A percentile compares a stretch with the other conserved stretches of the same genome.
phyloP scores from a whole-genome alignment of 2,888 invertebrate species.

The Diaprepes abbreviatus region DNA sequence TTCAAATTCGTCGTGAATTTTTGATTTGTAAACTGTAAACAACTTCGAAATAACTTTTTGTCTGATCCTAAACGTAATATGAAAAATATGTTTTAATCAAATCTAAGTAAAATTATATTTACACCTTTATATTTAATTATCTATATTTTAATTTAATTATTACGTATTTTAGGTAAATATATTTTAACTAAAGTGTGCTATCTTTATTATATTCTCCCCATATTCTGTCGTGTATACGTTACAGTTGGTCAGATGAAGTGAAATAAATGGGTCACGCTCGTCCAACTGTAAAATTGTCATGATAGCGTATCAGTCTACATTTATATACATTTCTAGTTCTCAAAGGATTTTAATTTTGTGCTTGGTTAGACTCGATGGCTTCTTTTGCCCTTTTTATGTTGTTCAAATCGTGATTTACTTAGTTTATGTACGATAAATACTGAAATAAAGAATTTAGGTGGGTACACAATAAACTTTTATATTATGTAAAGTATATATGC shows the following conservation, averaged over 20 bases:
- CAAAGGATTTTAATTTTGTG: conserved; percentile 21
- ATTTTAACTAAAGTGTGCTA: conserved; percentile 13
- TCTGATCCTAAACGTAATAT: no score
- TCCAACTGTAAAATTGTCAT: conserved; percentile 25
- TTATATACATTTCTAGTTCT: conserved; percentile 32
- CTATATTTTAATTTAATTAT: no score
- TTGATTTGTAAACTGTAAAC: no score
- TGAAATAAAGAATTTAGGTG: no score
- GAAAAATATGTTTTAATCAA: no score
- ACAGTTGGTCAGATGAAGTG: conserved; percentile 26
- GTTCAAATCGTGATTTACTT: conserved; percentile 4
- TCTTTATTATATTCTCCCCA: conserved; percentile 17
- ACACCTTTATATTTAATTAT: no score
- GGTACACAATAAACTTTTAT: no score
- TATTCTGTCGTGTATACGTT: conserved; percentile 4
- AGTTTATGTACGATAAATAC: neutral
- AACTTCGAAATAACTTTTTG: no score
- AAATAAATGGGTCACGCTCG: conserved; percentile 30
- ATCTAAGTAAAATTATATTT: no score
- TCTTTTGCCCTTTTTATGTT: conserved; percentile 10
- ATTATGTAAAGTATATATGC: no score
- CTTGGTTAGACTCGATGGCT: conserved; percentile 7
- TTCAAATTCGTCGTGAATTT: no score
- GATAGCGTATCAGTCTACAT: conserved; percentile 40
- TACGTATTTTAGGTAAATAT: no score